Evolutionary conservation across 2,888 invertebrate species (phyloP), one percentile per base, ranked within the genome.

Genomic region (Ochropleura leucogaster): DNA sequence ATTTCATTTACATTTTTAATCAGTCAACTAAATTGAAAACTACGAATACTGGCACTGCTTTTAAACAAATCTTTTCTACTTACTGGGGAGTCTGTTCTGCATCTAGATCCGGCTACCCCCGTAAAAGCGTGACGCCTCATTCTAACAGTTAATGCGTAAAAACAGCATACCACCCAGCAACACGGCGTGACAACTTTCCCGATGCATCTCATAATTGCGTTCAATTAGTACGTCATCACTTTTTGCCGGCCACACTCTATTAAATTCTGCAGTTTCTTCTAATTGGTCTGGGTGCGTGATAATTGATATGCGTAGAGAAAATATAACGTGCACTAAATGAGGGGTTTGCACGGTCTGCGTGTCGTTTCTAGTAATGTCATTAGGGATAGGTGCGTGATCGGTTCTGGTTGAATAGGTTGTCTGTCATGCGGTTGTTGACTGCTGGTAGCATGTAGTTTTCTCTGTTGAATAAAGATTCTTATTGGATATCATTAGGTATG

Each of bases 111-210:
- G 72, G 77, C 65, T 68, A 53, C 60, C 40, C 68, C 74, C 8
- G 67, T 75, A 86, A 82, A 80, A 86, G 82, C 84, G 84, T 87
- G 84, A 86, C 85, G 77, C 51, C 53, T 71, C 53, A 51, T 70
- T 73, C 77, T 70, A 59, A 73, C 69, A 72, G 68, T 65, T 42
- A 79, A 77, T 84, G 87, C 77, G 70, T 91, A 92, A 91, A 85
- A 85, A 81, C 77, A 73, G 88, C 94, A 94, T 95, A 90, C 93
- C 92, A 83, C 71, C 85, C 83, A 83, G 68, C 92, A 91, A 91
- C 93, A 92, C 93, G 94, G 91, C 95, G 95, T 94, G 90, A 94
- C 95, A 66, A 91, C 96, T 96, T 96, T 96, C 96, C 90, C 91
- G 85, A 77, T 92, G 92, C 92, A 95, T 95, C 94, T 94, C 87